Conservation (phyloP, 1,140 invertebrate genomes). For the Procambarus virginalis region DNA sequence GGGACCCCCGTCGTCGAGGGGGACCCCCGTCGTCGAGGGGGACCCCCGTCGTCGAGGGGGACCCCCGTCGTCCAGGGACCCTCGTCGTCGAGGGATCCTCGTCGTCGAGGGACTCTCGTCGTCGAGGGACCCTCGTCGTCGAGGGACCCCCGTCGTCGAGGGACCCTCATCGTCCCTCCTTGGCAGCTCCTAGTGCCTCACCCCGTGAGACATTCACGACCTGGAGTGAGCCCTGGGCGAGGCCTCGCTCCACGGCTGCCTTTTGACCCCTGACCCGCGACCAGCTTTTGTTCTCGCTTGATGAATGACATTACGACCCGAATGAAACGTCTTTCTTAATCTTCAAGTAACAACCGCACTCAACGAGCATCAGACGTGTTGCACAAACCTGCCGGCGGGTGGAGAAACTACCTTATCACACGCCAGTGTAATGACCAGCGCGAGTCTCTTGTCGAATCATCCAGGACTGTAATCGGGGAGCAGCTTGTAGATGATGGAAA, state of each 20-base stretch:
- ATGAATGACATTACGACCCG: conserved; percentile 27
- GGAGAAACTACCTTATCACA: background rate
- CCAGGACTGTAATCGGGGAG: no score
- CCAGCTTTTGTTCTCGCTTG: conserved; percentile 3
- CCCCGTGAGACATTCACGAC: conserved; percentile 35
- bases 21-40: no score
- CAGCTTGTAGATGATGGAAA: no score
- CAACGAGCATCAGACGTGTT: background rate
- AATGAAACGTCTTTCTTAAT: conserved; percentile 8
- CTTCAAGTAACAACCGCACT: background rate
- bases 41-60: no score
- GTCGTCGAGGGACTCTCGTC: no score
- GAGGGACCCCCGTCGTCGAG: no score
- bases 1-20: no score
- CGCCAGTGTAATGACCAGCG: background rate
- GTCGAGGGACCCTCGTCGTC: no score
- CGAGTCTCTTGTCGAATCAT: background rate
- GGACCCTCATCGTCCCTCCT: background rate
- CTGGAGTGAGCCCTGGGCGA: conserved; percentile 13
- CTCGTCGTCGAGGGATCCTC: no score
- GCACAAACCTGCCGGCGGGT: background rate
- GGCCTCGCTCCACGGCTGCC: conserved; percentile 34
- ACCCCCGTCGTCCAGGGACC: no score
- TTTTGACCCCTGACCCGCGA: conserved; percentile 30
- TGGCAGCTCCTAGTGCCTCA: background rate